Percentiles rank a stretch among this genome's conserved stretches.
Evolutionary conservation across 2,797 vertebrate species (phyloP).

Genomic region (Iguana delicatissima): DNA sequence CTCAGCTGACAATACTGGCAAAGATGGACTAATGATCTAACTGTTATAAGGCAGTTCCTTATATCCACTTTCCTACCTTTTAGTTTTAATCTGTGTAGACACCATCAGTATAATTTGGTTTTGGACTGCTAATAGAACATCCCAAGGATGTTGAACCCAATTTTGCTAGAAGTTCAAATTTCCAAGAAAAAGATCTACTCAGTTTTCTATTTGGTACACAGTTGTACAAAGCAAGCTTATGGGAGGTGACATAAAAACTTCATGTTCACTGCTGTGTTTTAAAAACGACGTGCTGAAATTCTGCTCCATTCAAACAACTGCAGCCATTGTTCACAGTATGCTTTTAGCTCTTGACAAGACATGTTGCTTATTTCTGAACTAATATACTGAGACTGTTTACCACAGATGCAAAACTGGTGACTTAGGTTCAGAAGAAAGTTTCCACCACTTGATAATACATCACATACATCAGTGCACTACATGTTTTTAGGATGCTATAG

Average conservation of each 20-base stretch:
- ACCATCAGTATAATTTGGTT: background rate
- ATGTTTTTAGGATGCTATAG: background rate
- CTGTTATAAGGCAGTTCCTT: no score
- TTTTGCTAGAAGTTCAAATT: conserved; percentile 1
- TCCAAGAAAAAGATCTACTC: background rate
- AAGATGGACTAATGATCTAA: no score
- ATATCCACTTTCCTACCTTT: background rate
- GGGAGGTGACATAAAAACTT: background rate
- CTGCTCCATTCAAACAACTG: background rate
- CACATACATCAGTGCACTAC: conserved; percentile 1
- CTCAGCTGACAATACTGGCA: no score
- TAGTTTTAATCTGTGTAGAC: background rate
- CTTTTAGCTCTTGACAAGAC: background rate
- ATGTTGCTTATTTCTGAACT: conserved; percentile 10
- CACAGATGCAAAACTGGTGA: background rate
- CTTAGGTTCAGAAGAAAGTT: background rate
- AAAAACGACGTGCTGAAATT: background rate
- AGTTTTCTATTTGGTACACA: background rate
- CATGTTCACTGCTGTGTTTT: background rate
- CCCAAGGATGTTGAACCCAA: background rate
- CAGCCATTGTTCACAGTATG: background rate
- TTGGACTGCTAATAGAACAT: background rate
- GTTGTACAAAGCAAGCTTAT: background rate
- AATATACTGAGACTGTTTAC: background rate
- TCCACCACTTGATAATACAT: conserved; percentile 22